phyloP scores from a whole-genome alignment of 2,113 vertebrate species.

The Alligator sinensis region DNA sequence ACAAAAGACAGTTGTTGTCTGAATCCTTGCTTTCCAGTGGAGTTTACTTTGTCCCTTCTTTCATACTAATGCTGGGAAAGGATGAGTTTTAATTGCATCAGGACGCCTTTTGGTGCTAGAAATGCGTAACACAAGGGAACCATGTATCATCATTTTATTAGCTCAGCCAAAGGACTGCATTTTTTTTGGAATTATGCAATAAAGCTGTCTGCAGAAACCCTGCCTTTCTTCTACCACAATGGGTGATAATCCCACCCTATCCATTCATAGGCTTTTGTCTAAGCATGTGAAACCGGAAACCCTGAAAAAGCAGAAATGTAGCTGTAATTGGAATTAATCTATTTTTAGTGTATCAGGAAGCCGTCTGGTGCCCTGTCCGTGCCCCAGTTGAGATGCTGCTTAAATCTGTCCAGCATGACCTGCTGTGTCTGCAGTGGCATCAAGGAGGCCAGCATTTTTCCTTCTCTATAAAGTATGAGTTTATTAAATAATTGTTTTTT shows the following conservation, averaged over 20 bases:
- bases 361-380: slow-evolving; percentile 66
- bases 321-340: slow-evolving; percentile 77
- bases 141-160: not conserved
- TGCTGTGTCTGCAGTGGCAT: not conserved
- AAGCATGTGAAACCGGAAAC: slow-evolving; percentile 42
- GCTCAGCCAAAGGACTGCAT: not conserved
- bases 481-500: not conserved
- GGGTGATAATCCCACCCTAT: not conserved
- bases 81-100: not conserved
- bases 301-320: slow-evolving; percentile 59
- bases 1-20: fast-evolving
- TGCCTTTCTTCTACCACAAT: fast-evolving
- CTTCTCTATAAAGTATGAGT: not conserved
- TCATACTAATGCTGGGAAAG: fast-evolving
- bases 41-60: not conserved
- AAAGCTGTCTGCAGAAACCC: not conserved
- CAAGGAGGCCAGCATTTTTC: not conserved
- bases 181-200: not conserved
- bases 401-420: slow-evolving; percentile 43
- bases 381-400: slow-evolving; percentile 69
- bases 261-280: not conserved
- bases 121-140: no score
- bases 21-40: fast-evolving
- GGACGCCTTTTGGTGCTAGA: no score
- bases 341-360: slow-evolving; percentile 72